A percentile compares a stretch with the other conserved stretches of the same genome.
Conservation (phyloP, 1,140 invertebrate species). For the Asbolus verrucosus region DNA sequence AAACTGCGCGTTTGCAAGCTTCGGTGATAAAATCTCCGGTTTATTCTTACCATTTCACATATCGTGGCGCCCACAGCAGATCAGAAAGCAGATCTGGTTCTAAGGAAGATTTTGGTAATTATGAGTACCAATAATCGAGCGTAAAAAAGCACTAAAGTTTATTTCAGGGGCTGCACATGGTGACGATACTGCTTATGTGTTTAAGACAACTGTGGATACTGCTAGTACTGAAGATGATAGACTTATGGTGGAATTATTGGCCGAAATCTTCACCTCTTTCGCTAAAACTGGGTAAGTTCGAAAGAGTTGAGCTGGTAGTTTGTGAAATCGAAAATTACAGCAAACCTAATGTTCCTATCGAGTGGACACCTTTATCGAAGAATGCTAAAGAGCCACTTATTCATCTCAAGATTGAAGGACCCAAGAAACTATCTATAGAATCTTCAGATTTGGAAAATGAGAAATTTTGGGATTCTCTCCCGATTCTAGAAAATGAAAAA, state of each 20-base stretch:
- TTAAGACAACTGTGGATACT: constrained; percentile 34
- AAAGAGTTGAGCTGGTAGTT: constrained; percentile 4
- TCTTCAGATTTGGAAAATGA: constrained; percentile 31
- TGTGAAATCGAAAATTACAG: constrained; percentile 37
- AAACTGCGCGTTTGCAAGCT: constrained; percentile 69
- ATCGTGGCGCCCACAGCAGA: constrained; percentile 56
- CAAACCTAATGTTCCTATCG: constrained; percentile 42
- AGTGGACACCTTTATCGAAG: constrained; percentile 52
- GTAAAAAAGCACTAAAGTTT: neutral
- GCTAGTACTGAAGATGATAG: constrained; percentile 12
- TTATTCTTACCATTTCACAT: constrained; percentile 71
- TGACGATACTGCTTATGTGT: constrained; percentile 47
- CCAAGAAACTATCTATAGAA: neutral
- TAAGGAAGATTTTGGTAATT: constrained; percentile 39
- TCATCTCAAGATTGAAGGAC: neutral
- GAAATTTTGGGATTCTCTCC: constrained; percentile 44
- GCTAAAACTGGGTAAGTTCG: constrained; percentile 32
- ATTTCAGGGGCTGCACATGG: constrained; percentile 40
- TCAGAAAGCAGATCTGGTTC: constrained; percentile 31
- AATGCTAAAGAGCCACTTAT: constrained; percentile 10
- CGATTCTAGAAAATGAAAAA: constrained; percentile 48
- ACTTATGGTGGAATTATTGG: constrained; percentile 36
- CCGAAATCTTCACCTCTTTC: constrained; percentile 39
- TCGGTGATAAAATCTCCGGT: constrained; percentile 67
- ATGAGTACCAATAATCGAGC: neutral